phyloP scores from a whole-genome alignment of 2,113 vertebrate species.

The Alligator mississippiensis region DNA sequence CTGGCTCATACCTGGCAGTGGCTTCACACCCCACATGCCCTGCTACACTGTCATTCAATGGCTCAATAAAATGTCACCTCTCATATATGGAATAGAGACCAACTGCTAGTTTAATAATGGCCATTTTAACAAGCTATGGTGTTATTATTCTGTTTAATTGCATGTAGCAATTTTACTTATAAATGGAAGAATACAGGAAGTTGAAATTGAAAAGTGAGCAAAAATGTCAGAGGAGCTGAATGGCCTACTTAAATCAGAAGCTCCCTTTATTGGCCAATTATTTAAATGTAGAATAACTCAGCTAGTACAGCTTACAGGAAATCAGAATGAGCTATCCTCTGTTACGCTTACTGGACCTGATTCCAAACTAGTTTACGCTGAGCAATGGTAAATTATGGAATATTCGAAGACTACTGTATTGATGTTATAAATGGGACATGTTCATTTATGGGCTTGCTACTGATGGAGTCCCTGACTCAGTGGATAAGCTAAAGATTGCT shows the following conservation, averaged over 20 bases:
- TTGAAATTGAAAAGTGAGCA: constrained; percentile 5
- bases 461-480: background rate
- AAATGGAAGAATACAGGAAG: constrained; percentile 27
- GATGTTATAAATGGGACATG: background rate
- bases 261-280: background rate
- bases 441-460: no score
- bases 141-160: background rate
- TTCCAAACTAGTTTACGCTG: background rate
- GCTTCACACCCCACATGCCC: no score
- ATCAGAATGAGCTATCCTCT: background rate
- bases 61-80: background rate
- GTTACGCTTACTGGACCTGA: background rate
- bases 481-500: accelerated
- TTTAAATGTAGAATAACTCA: constrained; percentile 17
- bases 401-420: background rate
- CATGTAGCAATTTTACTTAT: background rate
- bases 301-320: background rate
- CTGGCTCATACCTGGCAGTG: no score
- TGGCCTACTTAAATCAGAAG: background rate
- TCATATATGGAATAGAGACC: background rate
- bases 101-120: constrained; percentile 34
- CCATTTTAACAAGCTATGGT: background rate
- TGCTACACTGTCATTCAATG: background rate
- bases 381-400: accelerated
- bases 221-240: background rate